Percentiles rank a stretch among this genome's conserved stretches.
Conservation (phyloP, 2,888 invertebrate genomes). For the Drosophila heteroneura region DNA sequence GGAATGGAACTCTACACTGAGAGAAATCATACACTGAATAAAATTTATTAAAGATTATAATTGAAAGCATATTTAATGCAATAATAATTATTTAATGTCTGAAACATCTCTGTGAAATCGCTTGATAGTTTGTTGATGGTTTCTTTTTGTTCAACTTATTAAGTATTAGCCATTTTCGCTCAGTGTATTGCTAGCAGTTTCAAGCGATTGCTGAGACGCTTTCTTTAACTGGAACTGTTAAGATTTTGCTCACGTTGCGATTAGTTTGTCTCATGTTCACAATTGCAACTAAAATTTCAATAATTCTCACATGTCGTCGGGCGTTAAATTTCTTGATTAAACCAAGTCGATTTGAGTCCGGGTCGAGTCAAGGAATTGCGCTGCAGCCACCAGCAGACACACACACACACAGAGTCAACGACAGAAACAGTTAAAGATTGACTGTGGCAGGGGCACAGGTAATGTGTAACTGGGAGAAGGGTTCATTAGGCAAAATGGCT, state of each 20-base stretch:
- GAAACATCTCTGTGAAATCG: not conserved
- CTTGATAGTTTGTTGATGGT: no score
- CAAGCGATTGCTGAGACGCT: constrained; percentile 14
- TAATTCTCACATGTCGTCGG: constrained; percentile 73
- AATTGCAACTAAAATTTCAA: constrained; percentile 63
- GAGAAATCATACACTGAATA: constrained; percentile 1
- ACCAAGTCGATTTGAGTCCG: constrained; percentile 42
- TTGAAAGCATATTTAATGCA: not conserved
- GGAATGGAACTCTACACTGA: constrained; percentile 10
- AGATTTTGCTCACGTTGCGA: constrained; percentile 46
- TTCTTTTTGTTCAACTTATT: not conserved
- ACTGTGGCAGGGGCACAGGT: constrained; percentile 2
- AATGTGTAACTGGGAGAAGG: constrained; percentile 53
- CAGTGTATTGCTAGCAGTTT: constrained; percentile 18
- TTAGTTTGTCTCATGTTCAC: constrained; percentile 46
- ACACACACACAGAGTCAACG: not conserved
- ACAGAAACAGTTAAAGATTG: not conserved
- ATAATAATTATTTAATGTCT: not conserved
- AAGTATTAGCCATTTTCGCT: not conserved
- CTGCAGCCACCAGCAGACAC: constrained; percentile 11
- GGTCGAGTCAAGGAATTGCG: constrained; percentile 29
- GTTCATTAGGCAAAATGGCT: constrained; percentile 70
- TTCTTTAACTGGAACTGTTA: constrained; percentile 17
- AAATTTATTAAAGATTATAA: not conserved
- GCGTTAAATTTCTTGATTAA: constrained; percentile 73